Evolutionary conservation across 2,888 invertebrate species (phyloP).

Genomic region (Strigamia maritima): DNA sequence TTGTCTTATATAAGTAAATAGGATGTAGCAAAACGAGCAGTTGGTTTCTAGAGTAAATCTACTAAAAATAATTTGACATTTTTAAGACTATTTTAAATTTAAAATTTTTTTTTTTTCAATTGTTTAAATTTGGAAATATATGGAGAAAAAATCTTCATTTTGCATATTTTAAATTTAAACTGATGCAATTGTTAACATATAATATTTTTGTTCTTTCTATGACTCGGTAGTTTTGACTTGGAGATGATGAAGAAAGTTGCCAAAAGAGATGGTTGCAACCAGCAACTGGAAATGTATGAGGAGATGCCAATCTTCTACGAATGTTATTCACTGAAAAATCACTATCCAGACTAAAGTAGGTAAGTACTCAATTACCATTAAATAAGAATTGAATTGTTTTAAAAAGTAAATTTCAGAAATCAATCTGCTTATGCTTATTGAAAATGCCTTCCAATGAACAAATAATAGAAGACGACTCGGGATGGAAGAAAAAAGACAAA

Average conservation of each 20-base stretch:
- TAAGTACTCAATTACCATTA: too few species aligned
- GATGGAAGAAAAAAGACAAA: constrained; percentile 8
- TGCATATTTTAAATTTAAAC: neutral
- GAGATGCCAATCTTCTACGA: constrained; percentile 5
- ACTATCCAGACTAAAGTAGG: neutral
- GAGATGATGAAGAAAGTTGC: constrained; percentile 15
- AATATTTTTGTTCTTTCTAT: constrained; percentile 2
- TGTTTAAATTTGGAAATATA: too few species aligned
- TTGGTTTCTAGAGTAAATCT: too few species aligned
- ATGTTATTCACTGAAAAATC: neutral
- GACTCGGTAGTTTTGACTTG: neutral
- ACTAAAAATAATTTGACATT: too few species aligned
- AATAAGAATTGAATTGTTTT: too few species aligned
- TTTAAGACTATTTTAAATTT: too few species aligned
- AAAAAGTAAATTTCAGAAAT: neutral
- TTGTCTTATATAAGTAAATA: too few species aligned
- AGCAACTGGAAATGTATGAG: neutral
- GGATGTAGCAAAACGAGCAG: too few species aligned
- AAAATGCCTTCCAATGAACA: constrained; percentile 31
- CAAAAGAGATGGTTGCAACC: neutral
- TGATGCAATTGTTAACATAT: constrained; percentile 29
- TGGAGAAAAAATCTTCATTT: too few species aligned
- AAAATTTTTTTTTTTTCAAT: too few species aligned
- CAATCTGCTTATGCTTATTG: neutral
- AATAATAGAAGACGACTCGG: constrained; percentile 2